Conservation (phyloP, 2,888 invertebrate genomes). For the Cosmia pyralina region DNA sequence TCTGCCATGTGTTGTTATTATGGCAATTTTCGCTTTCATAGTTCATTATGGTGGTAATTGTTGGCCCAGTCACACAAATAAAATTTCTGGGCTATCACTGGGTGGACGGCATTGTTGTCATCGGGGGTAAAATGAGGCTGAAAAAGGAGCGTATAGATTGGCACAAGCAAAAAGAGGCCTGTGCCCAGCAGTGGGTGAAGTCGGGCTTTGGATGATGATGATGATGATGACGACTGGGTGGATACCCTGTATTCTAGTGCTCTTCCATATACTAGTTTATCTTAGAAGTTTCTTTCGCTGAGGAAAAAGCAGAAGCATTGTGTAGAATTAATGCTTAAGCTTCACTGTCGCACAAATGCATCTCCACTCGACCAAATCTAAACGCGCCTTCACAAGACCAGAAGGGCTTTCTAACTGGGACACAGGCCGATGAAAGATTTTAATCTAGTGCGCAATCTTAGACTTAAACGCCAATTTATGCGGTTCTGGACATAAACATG, state of each 20-base stretch:
- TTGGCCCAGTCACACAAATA: not conserved
- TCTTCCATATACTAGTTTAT: not conserved
- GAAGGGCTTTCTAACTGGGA: slow-evolving; percentile 52
- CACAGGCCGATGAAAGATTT: slow-evolving; percentile 60
- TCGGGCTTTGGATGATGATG: too few species aligned
- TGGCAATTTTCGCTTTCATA: not conserved
- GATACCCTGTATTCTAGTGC: not conserved
- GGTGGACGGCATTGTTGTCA: not conserved
- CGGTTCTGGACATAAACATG: slow-evolving; percentile 53
- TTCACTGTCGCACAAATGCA: slow-evolving; percentile 3
- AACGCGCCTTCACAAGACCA: slow-evolving; percentile 40
- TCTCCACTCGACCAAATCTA: slow-evolving; percentile 21
- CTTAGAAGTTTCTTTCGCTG: not conserved
- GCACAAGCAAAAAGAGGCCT: too few species aligned
- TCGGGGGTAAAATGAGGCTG: too few species aligned
- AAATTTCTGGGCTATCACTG: not conserved
- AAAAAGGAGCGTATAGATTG: too few species aligned
- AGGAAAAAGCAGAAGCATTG: too few species aligned
- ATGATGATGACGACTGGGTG: too few species aligned
- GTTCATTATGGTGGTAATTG: too few species aligned
- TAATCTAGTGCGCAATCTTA: slow-evolving; percentile 62
- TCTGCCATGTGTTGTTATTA: too few species aligned
- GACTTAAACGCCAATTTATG: slow-evolving; percentile 63
- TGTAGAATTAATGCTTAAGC: not conserved
- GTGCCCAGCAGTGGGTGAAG: too few species aligned